Conservation (phyloP, 2,888 invertebrate species). For the Acholoe squamosa region DNA sequence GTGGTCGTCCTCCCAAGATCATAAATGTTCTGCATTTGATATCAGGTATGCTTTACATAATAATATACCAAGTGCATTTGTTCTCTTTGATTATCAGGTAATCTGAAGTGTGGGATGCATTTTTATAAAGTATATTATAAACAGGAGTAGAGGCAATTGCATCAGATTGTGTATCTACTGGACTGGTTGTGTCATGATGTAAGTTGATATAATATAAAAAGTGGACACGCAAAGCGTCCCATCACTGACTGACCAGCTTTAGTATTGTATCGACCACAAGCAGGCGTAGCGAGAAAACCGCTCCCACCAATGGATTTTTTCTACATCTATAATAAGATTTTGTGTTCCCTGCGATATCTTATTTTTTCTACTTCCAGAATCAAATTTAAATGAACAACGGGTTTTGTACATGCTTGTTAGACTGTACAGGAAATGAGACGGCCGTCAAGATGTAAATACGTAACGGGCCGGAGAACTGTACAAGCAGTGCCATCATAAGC, state of each 20-base stretch:
- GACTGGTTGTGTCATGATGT: not conserved
- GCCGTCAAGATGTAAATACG: not conserved
- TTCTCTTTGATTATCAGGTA: conserved; percentile 3
- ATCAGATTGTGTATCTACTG: not conserved
- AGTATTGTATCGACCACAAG: not conserved
- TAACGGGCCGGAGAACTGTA: not conserved
- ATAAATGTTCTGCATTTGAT: not conserved
- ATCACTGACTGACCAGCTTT: too few species aligned
- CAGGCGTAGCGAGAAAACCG: not conserved
- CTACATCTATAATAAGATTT: not conserved
- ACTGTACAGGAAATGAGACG: not conserved
- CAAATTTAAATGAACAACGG: conserved; percentile 24
- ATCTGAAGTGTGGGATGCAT: not conserved
- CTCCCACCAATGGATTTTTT: not conserved
- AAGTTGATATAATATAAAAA: not conserved
- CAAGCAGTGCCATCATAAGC: not conserved
- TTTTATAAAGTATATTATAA: not conserved
- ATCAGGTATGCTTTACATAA: not conserved
- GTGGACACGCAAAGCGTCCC: too few species aligned
- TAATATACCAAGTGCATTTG: not conserved
- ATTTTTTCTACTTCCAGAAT: conserved; percentile 6
- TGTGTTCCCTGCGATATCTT: conserved; percentile 33
- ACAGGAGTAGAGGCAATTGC: not conserved
- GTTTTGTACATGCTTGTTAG: conserved; percentile 27
- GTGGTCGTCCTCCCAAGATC: not conserved